Percentiles rank a stretch among this genome's conserved stretches.
These are phyloP conservation scores for Himantopus leucocephalus DNA, from an alignment of 2,113 vertebrate genomes.

Conservation along the genomic window DNA sequence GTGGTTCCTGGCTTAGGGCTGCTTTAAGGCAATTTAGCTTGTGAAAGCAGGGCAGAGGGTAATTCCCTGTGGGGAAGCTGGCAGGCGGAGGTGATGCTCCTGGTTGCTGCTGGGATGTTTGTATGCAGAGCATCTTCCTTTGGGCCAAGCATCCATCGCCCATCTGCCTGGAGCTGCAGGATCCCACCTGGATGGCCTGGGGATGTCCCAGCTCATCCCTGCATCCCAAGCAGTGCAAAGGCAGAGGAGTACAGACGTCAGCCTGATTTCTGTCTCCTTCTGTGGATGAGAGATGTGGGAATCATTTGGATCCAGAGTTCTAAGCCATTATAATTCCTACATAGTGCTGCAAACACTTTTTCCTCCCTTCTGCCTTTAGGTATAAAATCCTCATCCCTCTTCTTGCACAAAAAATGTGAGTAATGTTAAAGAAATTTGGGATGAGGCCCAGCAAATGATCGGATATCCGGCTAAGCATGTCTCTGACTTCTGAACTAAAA, in stretches of 20 bases:
- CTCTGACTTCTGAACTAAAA: background rate
- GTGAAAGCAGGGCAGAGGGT: background rate
- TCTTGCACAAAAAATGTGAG: background rate
- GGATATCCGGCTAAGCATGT: background rate
- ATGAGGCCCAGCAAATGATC: background rate
- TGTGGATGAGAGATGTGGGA: background rate
- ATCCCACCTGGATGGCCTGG: background rate
- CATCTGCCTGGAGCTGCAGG: background rate
- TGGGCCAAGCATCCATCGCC: background rate
- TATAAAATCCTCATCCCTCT: background rate
- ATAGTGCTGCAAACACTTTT: background rate
- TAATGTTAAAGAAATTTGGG: constrained; percentile 46
- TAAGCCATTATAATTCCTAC: background rate
- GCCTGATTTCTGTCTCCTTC: background rate
- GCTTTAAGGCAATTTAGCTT: background rate
- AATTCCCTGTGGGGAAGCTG: background rate
- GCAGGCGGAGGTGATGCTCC: background rate
- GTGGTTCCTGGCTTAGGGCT: background rate
- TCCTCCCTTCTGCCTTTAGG: background rate
- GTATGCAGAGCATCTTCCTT: background rate
- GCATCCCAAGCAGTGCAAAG: background rate
- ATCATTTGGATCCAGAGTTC: background rate
- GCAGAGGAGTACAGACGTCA: background rate
- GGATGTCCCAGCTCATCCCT: background rate
- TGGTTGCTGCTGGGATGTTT: background rate